These are phyloP conservation scores for Tragopan temminckii DNA, from an alignment of 2,797 vertebrate species.

Conservation along the genomic window DNA sequence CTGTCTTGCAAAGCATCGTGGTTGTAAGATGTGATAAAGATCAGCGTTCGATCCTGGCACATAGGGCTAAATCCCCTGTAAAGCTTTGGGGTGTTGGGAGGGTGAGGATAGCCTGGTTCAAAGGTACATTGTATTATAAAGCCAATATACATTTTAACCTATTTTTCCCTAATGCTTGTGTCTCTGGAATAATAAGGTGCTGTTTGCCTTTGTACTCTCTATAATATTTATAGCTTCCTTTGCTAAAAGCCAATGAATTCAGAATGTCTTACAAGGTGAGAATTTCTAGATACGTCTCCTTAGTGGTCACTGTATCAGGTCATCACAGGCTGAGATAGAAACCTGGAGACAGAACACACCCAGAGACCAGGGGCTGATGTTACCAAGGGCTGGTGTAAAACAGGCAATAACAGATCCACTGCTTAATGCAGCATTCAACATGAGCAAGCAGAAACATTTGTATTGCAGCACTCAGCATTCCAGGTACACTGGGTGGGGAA, in stretches of 20 bases:
- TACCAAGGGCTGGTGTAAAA: not conserved
- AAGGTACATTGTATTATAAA: not conserved
- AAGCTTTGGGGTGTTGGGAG: not conserved
- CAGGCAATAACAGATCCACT: not conserved
- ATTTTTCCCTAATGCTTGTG: not conserved
- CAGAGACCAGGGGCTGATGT: not conserved
- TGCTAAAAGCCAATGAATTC: constrained; percentile 48
- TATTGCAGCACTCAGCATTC: not conserved
- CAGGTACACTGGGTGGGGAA: not conserved
- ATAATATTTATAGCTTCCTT: constrained; percentile 27
- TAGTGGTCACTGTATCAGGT: not conserved
- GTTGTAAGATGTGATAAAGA: constrained; percentile 57
- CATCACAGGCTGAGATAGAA: not conserved
- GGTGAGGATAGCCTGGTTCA: constrained; percentile 14
- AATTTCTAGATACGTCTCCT: constrained; percentile 12
- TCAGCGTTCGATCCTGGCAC: not conserved
- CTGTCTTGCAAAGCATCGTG: constrained; percentile 10
- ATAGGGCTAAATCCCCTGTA: not conserved
- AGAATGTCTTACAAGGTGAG: constrained; percentile 21
- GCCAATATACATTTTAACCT: not conserved
- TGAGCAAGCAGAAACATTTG: not conserved
- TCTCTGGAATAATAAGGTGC: constrained; percentile 5
- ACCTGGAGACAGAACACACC: not conserved
- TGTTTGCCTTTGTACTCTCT: constrained; percentile 28
- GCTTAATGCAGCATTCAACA: not conserved